Base-by-base conservation (phyloP, 1,140 invertebrate genomes). In the Vanessa tameamea region DNA sequence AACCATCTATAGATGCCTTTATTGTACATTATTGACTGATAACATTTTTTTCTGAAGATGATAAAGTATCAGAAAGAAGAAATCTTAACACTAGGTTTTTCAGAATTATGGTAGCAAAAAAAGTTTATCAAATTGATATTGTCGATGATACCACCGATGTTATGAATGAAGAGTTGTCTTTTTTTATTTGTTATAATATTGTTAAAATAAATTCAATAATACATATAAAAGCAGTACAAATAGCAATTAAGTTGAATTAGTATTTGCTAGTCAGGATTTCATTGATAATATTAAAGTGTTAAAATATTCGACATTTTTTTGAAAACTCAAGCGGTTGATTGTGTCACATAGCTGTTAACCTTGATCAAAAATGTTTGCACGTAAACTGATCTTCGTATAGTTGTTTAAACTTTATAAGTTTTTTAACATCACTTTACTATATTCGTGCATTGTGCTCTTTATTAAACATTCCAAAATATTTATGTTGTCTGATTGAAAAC, bases 261-360 rank as follows among this genome's bases (percentile, higher is more conserved):
- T 31, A 14, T 57, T 57, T 57, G 20, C 53, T 72, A 65, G 70
- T 72, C 70, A 66, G 70, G 51, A 64, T 65, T 51, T 15, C 12
- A 55, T 65, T 31, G 65, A 55, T 66, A 31, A 43, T 37, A 61
- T 15, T 72, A 48, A 64, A 14, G 13, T 50, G 11, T 48, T 48
- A 47, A 7, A 61, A 64, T 7, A 37, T 43, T 43, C 37, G 37
- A 43, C 37, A 4, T 8, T 3, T 43, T 43, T 43, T 43, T 43
- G 37, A 9, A 0, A 43, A 43, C 7, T 43, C 37, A 6, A 43
- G 9, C 37, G 9, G 37, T 43, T 31, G 26, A 31, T 31, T 1
- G 1, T 20, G 7, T 37, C 31, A 37, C 31, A 37, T 37, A 5
- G 37, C 26, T 43, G 9, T 43, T 43, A 43, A 43, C 37, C 3